A percentile compares a stretch with the other conserved stretches of the same genome.
These are phyloP conservation scores for Bujurquina vittata DNA, from an alignment of 2,113 vertebrate species.

Conservation along the genomic window DNA sequence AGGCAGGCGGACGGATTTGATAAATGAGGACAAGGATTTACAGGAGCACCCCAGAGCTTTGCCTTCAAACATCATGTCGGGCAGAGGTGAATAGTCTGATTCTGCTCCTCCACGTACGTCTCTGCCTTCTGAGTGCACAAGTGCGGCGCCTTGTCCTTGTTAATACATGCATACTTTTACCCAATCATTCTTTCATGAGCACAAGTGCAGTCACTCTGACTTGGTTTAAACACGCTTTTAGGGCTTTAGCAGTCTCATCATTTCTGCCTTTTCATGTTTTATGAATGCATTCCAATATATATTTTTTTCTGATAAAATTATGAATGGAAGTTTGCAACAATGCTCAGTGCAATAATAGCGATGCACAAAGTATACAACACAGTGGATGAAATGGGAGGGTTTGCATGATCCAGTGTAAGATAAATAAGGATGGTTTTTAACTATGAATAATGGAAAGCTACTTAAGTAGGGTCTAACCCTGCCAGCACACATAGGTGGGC, in stretches of 20 bases:
- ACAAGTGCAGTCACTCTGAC: neutral
- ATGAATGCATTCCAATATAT: neutral
- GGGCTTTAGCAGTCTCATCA: neutral
- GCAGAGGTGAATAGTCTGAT: neutral
- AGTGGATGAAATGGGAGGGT: neutral
- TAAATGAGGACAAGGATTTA: constrained; percentile 46
- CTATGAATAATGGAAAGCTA: neutral
- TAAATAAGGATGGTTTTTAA: neutral
- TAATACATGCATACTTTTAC: neutral
- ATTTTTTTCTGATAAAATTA: too few species aligned
- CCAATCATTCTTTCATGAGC: neutral
- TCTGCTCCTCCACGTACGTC: neutral
- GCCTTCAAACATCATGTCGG: neutral
- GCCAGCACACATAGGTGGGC: too few species aligned
- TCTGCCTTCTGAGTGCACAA: neutral
- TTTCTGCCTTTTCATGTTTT: neutral
- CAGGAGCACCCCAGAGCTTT: neutral
- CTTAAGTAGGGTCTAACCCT: neutral
- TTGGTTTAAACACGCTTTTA: neutral
- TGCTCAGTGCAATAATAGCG: neutral
- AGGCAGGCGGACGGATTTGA: constrained; percentile 48
- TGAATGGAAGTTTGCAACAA: neutral
- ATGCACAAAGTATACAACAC: neutral
- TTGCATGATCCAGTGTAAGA: neutral
- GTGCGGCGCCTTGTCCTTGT: neutral